Percentiles rank a stretch among this genome's conserved stretches.
phyloP scores from a whole-genome alignment of 2,888 invertebrate genomes.

The Cyclophora albipunctata region DNA sequence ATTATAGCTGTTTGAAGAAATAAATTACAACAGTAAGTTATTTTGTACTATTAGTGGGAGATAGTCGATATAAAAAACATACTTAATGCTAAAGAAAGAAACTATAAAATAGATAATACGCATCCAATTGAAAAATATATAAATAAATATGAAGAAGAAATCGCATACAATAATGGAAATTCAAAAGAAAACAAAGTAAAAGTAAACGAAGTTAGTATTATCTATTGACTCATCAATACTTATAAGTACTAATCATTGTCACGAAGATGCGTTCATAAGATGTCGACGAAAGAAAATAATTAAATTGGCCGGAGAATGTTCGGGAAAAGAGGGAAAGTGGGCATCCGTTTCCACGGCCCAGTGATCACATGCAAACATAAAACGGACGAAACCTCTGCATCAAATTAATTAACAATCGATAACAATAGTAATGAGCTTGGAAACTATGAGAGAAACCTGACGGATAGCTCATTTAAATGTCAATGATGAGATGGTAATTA shows the following conservation, averaged over 20 bases:
- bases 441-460: constrained; percentile 13
- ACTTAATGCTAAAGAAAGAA: too few species aligned
- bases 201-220: too few species aligned
- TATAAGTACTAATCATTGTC: not conserved
- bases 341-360: constrained; percentile 30
- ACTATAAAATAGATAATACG: too few species aligned
- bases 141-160: too few species aligned
- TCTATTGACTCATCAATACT: too few species aligned
- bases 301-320: constrained; percentile 25
- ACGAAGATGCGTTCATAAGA: constrained; percentile 8
- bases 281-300: not conserved
- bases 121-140: too few species aligned
- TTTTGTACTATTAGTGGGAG: too few species aligned
- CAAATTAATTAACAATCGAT: constrained; percentile 14
- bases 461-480: constrained; percentile 3
- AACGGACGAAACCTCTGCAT: constrained; percentile 4
- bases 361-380: constrained; percentile 27
- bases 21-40: too few species aligned
- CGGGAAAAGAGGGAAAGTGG: constrained; percentile 60
- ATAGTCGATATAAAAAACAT: too few species aligned
- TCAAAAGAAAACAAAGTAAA: too few species aligned
- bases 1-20: too few species aligned
- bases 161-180: too few species aligned
- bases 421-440: constrained; percentile 5
- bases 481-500: constrained; percentile 1